These are phyloP conservation scores for Cryptocephalus moraei DNA, from an alignment of 2,888 invertebrate species.

Conservation along the genomic window DNA sequence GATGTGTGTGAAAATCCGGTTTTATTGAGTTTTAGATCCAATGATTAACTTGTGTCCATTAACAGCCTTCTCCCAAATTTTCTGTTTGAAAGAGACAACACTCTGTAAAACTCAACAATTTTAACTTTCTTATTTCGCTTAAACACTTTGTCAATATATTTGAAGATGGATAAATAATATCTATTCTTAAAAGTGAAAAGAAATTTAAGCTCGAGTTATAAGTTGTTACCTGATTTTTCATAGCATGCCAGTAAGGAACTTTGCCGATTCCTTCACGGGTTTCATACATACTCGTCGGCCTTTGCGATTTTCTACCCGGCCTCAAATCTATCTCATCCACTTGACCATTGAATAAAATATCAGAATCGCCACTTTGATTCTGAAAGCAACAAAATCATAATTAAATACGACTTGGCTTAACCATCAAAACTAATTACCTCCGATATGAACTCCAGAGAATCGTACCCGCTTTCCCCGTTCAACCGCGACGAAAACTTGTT, in stretches of 20 bases:
- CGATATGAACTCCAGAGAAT: constrained; percentile 30
- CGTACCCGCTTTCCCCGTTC: constrained; percentile 26
- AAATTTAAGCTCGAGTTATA: constrained; percentile 1
- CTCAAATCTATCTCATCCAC: constrained; percentile 22
- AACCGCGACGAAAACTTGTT: constrained; percentile 11
- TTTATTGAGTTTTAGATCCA: too few species aligned
- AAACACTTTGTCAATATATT: not conserved
- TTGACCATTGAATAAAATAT: constrained; percentile 6
- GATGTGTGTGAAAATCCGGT: too few species aligned
- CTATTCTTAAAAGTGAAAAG: not conserved
- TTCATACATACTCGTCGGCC: constrained; percentile 85
- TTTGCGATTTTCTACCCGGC: constrained; percentile 39
- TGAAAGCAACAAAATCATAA: constrained; percentile 7
- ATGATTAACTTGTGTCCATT: too few species aligned
- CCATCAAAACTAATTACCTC: constrained; percentile 24
- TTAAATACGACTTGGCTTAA: not conserved
- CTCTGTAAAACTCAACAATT: not conserved
- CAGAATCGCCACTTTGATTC: constrained; percentile 13
- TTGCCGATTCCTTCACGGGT: constrained; percentile 54
- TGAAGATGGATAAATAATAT: not conserved
- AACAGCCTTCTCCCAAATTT: too few species aligned
- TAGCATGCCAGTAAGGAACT: constrained; percentile 33
- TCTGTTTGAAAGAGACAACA: too few species aligned
- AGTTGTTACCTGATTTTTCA: constrained; percentile 30
- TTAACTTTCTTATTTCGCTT: too few species aligned